phyloP scores from a whole-genome alignment of 2,797 vertebrate genomes.

The Florisuga fusca region DNA sequence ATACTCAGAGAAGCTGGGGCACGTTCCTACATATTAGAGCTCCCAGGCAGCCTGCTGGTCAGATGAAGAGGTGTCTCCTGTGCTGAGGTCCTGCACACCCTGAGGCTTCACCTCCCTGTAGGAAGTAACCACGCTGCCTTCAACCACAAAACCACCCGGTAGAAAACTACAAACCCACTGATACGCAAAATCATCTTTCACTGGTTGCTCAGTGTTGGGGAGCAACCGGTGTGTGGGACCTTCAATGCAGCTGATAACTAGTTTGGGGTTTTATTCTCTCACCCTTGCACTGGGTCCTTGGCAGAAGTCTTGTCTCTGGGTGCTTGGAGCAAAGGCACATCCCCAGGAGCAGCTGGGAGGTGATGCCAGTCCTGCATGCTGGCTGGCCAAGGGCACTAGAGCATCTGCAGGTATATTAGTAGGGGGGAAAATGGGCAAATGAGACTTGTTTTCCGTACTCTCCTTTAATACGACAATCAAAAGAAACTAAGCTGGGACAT shows the following conservation, averaged over 20 bases:
- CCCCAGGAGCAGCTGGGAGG: neutral
- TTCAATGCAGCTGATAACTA: rapidly evolving
- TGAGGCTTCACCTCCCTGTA: rapidly evolving
- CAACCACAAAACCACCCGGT: neutral
- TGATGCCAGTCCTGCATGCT: neutral
- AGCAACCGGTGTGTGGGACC: neutral
- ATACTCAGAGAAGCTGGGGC: neutral
- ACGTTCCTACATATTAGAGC: rapidly evolving
- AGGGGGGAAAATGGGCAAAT: rapidly evolving
- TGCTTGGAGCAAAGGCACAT: neutral
- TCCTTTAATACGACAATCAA: neutral
- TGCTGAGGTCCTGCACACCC: rapidly evolving
- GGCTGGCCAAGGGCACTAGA: neutral
- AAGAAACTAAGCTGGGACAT: neutral
- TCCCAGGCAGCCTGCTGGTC: neutral
- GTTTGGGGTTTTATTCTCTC: rapidly evolving
- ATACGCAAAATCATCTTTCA: rapidly evolving
- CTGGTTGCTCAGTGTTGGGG: neutral
- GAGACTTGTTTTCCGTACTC: rapidly evolving
- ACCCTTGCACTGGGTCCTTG: neutral
- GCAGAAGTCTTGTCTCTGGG: neutral
- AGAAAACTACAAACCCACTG: neutral
- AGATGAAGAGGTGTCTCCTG: neutral
- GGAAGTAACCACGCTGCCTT: neutral
- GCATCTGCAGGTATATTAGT: rapidly evolving